phyloP scores from a whole-genome alignment of 2,888 invertebrate species.

The Pachycephus smyrnensis region DNA sequence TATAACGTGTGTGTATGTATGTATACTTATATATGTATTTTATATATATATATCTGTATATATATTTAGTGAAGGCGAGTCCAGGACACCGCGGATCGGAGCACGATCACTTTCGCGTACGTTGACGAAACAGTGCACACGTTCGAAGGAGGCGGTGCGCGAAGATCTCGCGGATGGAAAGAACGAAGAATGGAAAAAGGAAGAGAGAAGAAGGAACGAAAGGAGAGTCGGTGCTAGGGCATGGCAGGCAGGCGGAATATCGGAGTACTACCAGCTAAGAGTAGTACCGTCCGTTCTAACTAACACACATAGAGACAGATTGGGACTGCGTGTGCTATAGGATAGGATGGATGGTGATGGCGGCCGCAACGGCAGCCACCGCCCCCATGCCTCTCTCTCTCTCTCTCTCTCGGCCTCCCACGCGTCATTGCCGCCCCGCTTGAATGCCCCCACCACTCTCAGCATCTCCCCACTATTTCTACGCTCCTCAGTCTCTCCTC shows the following conservation, averaged over 20 bases:
- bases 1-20: background rate
- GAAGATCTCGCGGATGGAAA: background rate
- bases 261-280: slow-evolving; percentile 58
- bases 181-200: slow-evolving; percentile 26
- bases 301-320: slow-evolving; percentile 46
- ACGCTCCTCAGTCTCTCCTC: slow-evolving; percentile 1
- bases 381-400: slow-evolving; percentile 62
- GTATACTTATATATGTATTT: background rate
- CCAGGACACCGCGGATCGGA: slow-evolving; percentile 4
- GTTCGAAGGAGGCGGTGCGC: background rate
- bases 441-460: background rate
- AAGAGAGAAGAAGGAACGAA: slow-evolving; percentile 31
- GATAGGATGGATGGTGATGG: slow-evolving; percentile 69
- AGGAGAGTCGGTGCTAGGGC: slow-evolving; percentile 60
- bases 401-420: slow-evolving; percentile 18
- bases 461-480: background rate
- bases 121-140: background rate
- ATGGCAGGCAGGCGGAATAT: slow-evolving; percentile 59
- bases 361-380: slow-evolving; percentile 72
- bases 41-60: background rate
- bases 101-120: background rate
- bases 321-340: slow-evolving; percentile 51
- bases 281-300: slow-evolving; percentile 53
- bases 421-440: background rate
- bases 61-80: slow-evolving; percentile 2